A percentile compares a stretch with the other conserved stretches of the same genome.
These are phyloP conservation scores for Engraulis encrasicolus DNA, from an alignment of 2,113 vertebrate species.

Conservation along the genomic window DNA sequence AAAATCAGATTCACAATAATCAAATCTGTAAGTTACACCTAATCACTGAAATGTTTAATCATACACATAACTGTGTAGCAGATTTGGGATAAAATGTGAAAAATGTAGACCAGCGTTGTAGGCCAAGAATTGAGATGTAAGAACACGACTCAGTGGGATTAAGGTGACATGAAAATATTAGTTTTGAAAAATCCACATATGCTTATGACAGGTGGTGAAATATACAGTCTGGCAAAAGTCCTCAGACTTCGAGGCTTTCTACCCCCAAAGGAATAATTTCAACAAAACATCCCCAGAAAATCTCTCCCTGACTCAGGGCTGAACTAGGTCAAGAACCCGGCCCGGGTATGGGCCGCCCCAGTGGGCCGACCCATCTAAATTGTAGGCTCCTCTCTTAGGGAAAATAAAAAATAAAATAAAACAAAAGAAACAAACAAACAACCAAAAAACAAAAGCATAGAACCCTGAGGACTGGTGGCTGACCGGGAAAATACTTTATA, in stretches of 20 bases:
- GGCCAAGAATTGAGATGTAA: neutral
- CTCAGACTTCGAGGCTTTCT: neutral
- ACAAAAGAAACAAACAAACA: too few relatives aligned
- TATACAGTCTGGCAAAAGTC: neutral
- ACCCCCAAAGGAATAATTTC: neutral
- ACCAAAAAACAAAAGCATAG: too few relatives aligned
- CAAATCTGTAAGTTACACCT: neutral
- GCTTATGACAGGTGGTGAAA: neutral
- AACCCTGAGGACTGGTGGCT: too few relatives aligned
- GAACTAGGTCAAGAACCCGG: too few relatives aligned
- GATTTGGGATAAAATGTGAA: slow-evolving; percentile 23
- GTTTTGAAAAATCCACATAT: neutral
- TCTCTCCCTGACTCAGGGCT: slow-evolving; percentile 13
- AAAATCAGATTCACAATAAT: neutral
- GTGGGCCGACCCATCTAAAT: too few relatives aligned
- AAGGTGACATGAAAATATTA: neutral
- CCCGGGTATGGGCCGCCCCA: too few relatives aligned
- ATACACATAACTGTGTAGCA: neutral
- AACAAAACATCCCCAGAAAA: neutral
- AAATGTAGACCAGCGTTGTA: neutral
- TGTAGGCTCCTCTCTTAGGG: too few relatives aligned
- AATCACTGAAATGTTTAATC: neutral
- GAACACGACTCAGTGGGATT: neutral
- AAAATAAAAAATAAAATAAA: too few relatives aligned
- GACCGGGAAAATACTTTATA: too few relatives aligned